These are phyloP conservation scores for Lepidurus arcticus DNA, from an alignment of 1,140 invertebrate genomes.

Conservation along the genomic window DNA sequence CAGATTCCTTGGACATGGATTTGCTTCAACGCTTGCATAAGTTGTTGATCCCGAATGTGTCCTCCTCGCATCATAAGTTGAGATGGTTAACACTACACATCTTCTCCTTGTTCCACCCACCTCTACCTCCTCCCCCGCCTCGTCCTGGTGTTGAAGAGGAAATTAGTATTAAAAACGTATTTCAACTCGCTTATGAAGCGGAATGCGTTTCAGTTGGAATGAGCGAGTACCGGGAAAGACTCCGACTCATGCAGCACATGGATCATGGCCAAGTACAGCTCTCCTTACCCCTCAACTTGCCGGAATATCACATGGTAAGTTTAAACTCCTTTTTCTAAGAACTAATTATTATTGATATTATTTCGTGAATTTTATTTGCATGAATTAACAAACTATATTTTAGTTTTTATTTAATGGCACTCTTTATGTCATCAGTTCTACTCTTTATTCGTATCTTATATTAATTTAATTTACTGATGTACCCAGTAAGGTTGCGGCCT, in stretches of 20 bases:
- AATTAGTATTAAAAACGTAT: constrained; percentile 49
- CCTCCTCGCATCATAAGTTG: constrained; percentile 45
- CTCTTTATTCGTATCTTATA: no score
- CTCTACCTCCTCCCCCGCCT: constrained; percentile 39
- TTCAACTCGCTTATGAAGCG: constrained; percentile 60
- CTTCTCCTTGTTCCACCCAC: constrained; percentile 60
- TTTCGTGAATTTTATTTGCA: no score
- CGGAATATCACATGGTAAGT: constrained; percentile 12
- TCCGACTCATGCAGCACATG: constrained; percentile 66
- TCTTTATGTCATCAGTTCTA: no score
- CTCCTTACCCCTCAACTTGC: constrained; percentile 36
- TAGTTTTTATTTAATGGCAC: no score
- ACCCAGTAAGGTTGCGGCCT: no score
- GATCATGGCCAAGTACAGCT: constrained; percentile 46
- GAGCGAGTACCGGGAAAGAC: constrained; percentile 68
- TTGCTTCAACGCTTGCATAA: constrained; percentile 40
- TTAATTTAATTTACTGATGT: no score
- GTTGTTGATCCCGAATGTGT: constrained; percentile 41
- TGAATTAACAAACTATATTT: no score
- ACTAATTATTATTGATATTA: no score
- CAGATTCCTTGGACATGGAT: constrained; percentile 32
- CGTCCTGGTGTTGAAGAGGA: constrained; percentile 37
- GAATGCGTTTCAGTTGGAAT: constrained; percentile 62
- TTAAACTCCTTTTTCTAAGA: not conserved
- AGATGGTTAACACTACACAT: constrained; percentile 63